Evolutionary conservation across 2,888 invertebrate species (phyloP).

Genomic region (Acanthosepion esculentum): DNA sequence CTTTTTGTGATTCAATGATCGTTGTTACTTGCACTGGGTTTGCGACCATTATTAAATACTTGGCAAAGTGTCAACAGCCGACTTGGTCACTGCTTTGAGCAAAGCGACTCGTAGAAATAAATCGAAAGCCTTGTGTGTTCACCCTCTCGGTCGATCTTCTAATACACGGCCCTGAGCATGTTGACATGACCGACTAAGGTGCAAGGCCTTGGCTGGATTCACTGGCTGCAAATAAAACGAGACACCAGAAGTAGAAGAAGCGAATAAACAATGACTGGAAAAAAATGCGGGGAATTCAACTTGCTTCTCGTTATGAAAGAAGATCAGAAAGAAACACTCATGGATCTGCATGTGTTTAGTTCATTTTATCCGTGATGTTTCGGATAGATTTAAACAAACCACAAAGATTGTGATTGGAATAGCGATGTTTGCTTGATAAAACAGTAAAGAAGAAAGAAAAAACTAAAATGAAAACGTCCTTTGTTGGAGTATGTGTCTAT

Average conservation of each 20-base stretch:
- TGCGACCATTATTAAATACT: not conserved
- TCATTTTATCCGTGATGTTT: not conserved
- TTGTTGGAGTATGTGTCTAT: too few species aligned
- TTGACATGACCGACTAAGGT: not conserved
- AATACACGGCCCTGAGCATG: not conserved
- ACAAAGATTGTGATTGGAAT: not conserved
- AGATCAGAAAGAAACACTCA: not conserved
- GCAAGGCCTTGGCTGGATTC: not conserved
- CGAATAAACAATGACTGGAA: not conserved
- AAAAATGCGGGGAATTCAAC: not conserved
- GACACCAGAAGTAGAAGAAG: not conserved
- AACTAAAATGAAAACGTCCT: not conserved
- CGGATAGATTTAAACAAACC: not conserved
- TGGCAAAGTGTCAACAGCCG: conserved; percentile 18
- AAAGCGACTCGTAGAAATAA: not conserved
- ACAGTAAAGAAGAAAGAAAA: not conserved
- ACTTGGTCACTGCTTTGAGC: not conserved
- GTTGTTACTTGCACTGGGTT: not conserved
- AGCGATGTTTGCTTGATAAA: not conserved
- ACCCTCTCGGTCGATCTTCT: not conserved
- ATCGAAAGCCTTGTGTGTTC: not conserved
- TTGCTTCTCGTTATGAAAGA: not conserved
- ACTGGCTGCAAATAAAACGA: not conserved
- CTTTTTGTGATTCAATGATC: not conserved
- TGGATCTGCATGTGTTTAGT: not conserved